phyloP scores from a whole-genome alignment of 2,888 invertebrate species.

The Athalia circularis region DNA sequence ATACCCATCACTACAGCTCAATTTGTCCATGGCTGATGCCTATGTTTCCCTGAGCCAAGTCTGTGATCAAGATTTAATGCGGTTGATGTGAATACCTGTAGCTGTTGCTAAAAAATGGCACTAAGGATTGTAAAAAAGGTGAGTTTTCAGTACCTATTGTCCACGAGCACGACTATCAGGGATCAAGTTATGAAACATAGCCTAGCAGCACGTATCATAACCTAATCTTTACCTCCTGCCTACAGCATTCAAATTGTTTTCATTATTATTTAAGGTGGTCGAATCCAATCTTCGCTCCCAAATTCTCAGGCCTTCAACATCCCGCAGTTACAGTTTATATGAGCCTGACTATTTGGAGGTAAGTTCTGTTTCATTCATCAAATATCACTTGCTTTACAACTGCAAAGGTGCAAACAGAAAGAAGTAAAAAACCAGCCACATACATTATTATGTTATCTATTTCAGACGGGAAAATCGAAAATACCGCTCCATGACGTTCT shows the following conservation, averaged over 20 bases:
- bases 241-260: neutral
- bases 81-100: no score
- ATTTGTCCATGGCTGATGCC: no score
- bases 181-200: neutral
- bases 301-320: conserved; percentile 1
- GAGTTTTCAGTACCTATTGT: neutral
- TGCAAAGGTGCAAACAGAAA: neutral
- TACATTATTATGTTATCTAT: conserved; percentile 54
- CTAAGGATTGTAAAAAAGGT: conserved; percentile 36
- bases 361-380: conserved; percentile 64
- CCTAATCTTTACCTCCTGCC: neutral
- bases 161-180: neutral
- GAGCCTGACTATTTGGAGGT: conserved; percentile 87
- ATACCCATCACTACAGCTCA: no score
- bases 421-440: conserved; percentile 8
- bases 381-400: neutral
- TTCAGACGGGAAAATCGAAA: conserved; percentile 80
- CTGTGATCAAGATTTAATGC: no score
- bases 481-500: conserved; percentile 84
- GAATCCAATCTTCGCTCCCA: conserved; percentile 12
- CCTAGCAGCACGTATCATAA: neutral
- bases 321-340: conserved; percentile 71
- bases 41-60: no score
- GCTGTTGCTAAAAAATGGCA: conserved; percentile 5
- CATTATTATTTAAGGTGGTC: conserved; percentile 43